A percentile compares a stretch with the other conserved stretches of the same genome.
These are phyloP conservation scores for Orchesella cincta DNA, from an alignment of 1,140 invertebrate genomes.

Conservation along the genomic window DNA sequence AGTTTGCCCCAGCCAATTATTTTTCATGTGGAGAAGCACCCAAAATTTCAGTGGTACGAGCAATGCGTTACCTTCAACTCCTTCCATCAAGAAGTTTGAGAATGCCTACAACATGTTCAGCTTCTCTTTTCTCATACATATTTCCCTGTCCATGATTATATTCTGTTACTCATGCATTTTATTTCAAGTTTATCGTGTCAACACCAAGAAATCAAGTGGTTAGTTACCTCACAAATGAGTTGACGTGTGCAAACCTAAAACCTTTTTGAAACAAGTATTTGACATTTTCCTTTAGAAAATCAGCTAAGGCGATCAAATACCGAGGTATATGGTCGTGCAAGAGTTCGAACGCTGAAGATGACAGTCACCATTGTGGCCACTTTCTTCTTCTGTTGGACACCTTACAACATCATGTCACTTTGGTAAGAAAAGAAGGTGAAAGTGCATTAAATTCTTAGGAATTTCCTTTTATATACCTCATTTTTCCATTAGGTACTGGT, in stretches of 20 bases:
- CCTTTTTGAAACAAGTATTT: no score
- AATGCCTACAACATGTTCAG: conserved; percentile 73
- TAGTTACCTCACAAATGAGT: background rate
- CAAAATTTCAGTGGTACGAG: conserved; percentile 71
- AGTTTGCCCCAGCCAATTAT: conserved; percentile 79
- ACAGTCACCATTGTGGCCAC: conserved; percentile 88
- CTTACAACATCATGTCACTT: conserved; percentile 81
- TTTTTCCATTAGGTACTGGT: no score
- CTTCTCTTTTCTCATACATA: conserved; percentile 81
- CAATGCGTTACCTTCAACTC: conserved; percentile 80
- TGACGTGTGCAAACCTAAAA: background rate
- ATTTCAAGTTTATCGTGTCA: conserved; percentile 65
- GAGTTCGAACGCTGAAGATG: conserved; percentile 88
- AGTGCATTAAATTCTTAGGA: no score
- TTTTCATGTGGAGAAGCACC: conserved; percentile 78
- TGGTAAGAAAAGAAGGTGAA: no score
- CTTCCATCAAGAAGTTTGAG: conserved; percentile 69
- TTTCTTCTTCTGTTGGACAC: conserved; percentile 91
- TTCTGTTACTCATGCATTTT: conserved; percentile 84
- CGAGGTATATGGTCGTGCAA: conserved; percentile 76
- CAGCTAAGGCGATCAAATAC: conserved; percentile 53
- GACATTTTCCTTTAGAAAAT: background rate
- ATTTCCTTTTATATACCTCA: no score
- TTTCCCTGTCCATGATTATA: conserved; percentile 81
- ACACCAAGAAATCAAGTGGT: background rate